These are phyloP conservation scores for Steatornis caripensis DNA, from an alignment of 2,113 vertebrate genomes.

Conservation along the genomic window DNA sequence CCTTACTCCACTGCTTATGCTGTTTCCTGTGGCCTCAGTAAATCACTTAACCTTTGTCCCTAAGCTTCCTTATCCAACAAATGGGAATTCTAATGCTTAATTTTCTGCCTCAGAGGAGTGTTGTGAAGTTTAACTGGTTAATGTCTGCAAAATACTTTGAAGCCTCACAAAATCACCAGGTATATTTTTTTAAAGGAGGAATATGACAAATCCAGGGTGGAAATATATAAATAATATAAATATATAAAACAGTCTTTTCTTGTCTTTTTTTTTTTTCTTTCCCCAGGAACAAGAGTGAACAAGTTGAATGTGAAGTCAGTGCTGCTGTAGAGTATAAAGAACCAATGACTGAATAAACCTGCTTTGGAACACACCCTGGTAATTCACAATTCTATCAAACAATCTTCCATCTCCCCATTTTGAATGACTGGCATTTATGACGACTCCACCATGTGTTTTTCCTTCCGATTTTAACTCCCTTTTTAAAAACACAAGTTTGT, in stretches of 20 bases:
- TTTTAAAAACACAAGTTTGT: constrained; percentile 22
- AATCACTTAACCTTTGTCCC: constrained; percentile 42
- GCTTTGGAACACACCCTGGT: constrained; percentile 32
- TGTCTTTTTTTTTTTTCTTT: too few species aligned
- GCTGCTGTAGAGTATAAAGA: neutral
- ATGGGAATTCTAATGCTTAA: constrained; percentile 36
- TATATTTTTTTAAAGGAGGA: neutral
- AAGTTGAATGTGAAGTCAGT: neutral
- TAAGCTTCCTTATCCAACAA: constrained; percentile 29
- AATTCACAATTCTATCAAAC: constrained; percentile 49
- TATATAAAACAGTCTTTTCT: neutral
- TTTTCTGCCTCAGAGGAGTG: constrained; percentile 15
- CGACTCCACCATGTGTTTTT: neutral
- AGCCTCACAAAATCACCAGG: neutral
- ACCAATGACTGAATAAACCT: constrained; percentile 43
- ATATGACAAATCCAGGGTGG: neutral
- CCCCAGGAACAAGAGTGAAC: neutral
- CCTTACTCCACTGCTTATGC: neutral
- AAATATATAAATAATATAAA: neutral
- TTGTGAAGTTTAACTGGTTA: constrained; percentile 24
- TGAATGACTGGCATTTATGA: constrained; percentile 38
- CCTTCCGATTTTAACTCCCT: constrained; percentile 31
- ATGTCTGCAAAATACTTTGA: neutral
- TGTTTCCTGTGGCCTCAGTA: constrained; percentile 32
- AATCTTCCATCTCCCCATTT: constrained; percentile 16